Percentiles rank a stretch among this genome's conserved stretches.
Conservation (phyloP, 2,797 vertebrate genomes). For the Cercopithecus diana region DNA sequence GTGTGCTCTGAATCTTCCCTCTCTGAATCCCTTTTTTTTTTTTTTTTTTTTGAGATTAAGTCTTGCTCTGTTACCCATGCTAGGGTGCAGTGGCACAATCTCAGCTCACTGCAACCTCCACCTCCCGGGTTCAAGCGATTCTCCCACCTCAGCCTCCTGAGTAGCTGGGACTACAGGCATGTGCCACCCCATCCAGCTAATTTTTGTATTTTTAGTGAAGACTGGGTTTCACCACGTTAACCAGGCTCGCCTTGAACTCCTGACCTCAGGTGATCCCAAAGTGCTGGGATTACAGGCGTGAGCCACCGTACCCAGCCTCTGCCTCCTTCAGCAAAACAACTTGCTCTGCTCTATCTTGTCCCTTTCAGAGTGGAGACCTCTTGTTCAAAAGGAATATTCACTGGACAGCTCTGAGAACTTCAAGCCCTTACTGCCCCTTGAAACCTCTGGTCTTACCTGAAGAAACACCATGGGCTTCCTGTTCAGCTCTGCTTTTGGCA, state of each 20-base stretch:
- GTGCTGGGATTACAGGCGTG: background rate
- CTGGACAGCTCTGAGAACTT: background rate
- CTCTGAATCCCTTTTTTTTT: background rate
- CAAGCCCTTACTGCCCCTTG: background rate
- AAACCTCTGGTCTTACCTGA: too few species aligned
- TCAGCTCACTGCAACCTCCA: too few species aligned
- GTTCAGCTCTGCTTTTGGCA: background rate
- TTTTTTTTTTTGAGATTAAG: too few species aligned
- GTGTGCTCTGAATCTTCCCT: background rate
- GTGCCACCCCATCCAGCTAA: too few species aligned
- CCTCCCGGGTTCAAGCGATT: too few species aligned
- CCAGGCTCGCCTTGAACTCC: background rate
- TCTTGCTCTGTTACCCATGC: too few species aligned
- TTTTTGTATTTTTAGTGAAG: background rate
- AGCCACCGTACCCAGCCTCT: background rate
- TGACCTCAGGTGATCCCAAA: background rate
- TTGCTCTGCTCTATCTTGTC: background rate
- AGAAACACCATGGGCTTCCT: background rate
- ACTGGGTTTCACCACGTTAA: background rate
- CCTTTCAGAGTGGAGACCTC: background rate
- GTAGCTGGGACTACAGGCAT: too few species aligned
- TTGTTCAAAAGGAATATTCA: background rate
- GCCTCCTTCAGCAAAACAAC: background rate
- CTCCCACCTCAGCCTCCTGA: too few species aligned
- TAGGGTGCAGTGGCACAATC: too few species aligned